Base-by-base conservation (phyloP, 2,888 invertebrate species). In the Disparrhopalites patrizii region DNA sequence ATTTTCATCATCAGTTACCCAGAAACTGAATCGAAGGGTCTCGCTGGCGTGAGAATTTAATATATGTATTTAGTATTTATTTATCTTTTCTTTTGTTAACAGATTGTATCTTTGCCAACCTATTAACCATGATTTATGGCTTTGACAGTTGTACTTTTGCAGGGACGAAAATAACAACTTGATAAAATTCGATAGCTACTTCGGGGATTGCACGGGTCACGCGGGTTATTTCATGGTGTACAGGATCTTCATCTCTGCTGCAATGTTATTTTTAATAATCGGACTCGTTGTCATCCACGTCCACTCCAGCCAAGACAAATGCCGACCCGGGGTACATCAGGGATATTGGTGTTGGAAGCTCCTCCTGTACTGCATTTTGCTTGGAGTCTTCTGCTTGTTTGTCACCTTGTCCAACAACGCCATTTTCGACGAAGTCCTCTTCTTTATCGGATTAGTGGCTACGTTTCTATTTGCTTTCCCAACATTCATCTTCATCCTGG, bases 191-290 rank as follows among this genome's bases (percentile, higher is more conserved):
- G 52, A 28, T 2, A 30, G 52, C 10, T 52, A 28, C 13, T 52
- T 27, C 28, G 52, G 52, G 2, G 15, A 1, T 23, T 52, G 52
- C 28, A 52, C 15, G 15, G 52, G 52, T 5, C 52, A 52, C 28
- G 52, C 28, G 10, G 52, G 52, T 3, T 52, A 52, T 30, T 52
- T 52, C 28, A 52, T 52, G 52, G 52, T 52, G 2, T 52, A 52
- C 52, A 2, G 52, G 25, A 52, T 52, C 10, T 52, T 52, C 30
- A n/a, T 52, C 15, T 27, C 52, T 7, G 20, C 25, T 3, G 28
- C 30, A 3, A 7, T 25, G 10, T n/a, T 23, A 15, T 13, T 52
- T 13, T 3, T 18, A 3, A 1, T 52, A 10, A 15, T 52, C 10
- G 52, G 27, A 3, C 4, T 52, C 5, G 10, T 52, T 8, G 27